Evolutionary conservation across 1,140 invertebrate genomes (phyloP).

Genomic region (Tigriopus japonicus): DNA sequence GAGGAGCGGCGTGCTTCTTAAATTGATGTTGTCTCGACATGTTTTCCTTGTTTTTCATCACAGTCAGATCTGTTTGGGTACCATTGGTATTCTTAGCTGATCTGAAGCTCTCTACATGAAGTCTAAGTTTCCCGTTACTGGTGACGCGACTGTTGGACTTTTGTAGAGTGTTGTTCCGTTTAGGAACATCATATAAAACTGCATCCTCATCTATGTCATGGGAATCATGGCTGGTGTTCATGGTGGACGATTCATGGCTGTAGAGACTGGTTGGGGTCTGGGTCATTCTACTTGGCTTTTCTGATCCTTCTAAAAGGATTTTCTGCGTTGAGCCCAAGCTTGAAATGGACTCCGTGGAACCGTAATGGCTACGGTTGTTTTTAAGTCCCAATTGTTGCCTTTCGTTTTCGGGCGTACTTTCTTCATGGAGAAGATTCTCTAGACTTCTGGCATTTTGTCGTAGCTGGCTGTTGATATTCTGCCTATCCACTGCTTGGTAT

Average conservation of each 20-base stretch:
- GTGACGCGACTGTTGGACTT: conserved; percentile 3
- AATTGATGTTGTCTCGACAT: background rate
- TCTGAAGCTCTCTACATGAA: conserved; percentile 7
- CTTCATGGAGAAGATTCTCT: too few species aligned
- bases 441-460: background rate
- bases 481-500: background rate
- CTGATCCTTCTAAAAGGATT: too few species aligned
- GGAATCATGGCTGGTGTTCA: background rate
- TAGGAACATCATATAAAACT: background rate
- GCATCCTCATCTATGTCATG: too few species aligned
- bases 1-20: background rate
- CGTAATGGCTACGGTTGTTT: background rate
- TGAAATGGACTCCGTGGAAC: conserved; percentile 9
- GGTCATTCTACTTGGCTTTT: background rate
- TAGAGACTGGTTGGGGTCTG: conserved; percentile 5
- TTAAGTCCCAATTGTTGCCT: too few species aligned
- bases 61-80: background rate
- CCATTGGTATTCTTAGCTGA: background rate
- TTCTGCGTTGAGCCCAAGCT: background rate
- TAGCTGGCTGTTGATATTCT: background rate
- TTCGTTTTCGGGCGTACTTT: too few species aligned
- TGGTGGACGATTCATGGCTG: background rate
- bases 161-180: background rate
- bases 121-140: background rate
- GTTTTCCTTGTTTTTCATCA: background rate